phyloP scores from a whole-genome alignment of 2,797 vertebrate species.

The Dryobates pubescens region DNA sequence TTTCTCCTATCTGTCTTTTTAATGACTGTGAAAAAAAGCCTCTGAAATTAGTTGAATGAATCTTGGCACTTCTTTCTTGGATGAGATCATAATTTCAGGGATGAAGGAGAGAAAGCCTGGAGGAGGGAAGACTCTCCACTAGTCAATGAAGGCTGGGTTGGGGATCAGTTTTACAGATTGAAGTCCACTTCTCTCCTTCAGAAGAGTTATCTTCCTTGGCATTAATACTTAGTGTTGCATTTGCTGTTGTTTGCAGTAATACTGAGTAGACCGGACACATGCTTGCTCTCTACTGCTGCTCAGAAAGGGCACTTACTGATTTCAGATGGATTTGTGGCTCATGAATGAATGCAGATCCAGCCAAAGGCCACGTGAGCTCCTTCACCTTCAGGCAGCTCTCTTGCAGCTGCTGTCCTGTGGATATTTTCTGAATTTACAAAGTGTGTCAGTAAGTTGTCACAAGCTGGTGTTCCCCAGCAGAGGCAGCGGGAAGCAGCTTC shows the following conservation, averaged over 20 bases:
- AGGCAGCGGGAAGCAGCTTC: not conserved
- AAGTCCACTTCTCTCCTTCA: too few relatives aligned
- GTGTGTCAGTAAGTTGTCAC: rapidly evolving
- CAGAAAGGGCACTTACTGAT: not conserved
- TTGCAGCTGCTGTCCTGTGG: not conserved
- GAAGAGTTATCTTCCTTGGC: too few relatives aligned
- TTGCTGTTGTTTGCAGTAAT: not conserved
- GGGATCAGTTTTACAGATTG: too few relatives aligned
- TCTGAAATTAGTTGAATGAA: slow-evolving; percentile 55
- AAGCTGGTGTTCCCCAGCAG: rapidly evolving
- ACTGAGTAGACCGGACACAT: not conserved
- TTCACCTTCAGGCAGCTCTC: not conserved
- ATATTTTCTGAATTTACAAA: not conserved
- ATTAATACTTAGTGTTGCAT: not conserved
- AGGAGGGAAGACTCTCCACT: too few relatives aligned
- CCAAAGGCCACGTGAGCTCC: not conserved
- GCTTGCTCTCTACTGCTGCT: not conserved
- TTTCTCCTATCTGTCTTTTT: slow-evolving; percentile 37
- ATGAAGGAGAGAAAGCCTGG: too few relatives aligned
- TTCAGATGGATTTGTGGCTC: not conserved
- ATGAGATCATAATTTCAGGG: slow-evolving; percentile 34
- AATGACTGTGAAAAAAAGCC: slow-evolving; percentile 20
- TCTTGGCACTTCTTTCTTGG: slow-evolving; percentile 42
- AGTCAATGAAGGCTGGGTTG: too few relatives aligned
- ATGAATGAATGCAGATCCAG: not conserved